Base-by-base conservation (phyloP, 2,888 invertebrate species). In the Amaurobius ferox region DNA sequence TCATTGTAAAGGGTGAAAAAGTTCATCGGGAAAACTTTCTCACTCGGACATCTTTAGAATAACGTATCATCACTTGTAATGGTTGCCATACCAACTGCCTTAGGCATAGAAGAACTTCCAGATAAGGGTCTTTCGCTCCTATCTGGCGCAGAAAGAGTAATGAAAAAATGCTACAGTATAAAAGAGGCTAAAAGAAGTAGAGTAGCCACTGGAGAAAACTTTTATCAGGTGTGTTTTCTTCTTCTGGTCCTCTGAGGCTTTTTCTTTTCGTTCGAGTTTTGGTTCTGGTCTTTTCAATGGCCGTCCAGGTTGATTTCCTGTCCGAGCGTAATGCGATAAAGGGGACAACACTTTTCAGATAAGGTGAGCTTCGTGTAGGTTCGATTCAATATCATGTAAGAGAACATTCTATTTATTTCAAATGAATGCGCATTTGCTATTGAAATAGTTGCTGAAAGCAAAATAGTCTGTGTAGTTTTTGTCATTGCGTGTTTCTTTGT, bases 231-330 rank as follows among this genome's bases (percentile, higher is more conserved):
- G 61, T 23, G 70, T 39, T 71, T 80, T 67, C 26, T 66, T 68
- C 44, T 32, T 66, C 70, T 29, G 66, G 67, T 19, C 26, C 67
- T n/a, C n/a, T n/a, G n/a, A n/a, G 39, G 44, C 71, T 67, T 62
- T 83, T 71, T 40, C 61, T 48, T 29, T 30, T 23, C 44, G 32
- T 40, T 40, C 23, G 26, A 62, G 48, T 76, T 70, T 44, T 39
- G 44, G 68, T 68, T 26, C 80, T 30, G 68, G 70, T 76, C 48
- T 73, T 76, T 77, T 77, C 40, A 55, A 66, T 77, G 62, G 44
- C 13, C 23, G 32, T 35, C 83, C 61, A 72, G 83, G 77, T 77
- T 76, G 77, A 85, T 85, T 85, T 85, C 83, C 83, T 85, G 83
- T 85, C 83, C 83, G 72, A 77, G 62, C 7, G 61, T 9, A 35